Evolutionary conservation across 2,888 invertebrate species (phyloP), one percentile per base, ranked within the genome.

Genomic region (Cataglyphis cursor): DNA sequence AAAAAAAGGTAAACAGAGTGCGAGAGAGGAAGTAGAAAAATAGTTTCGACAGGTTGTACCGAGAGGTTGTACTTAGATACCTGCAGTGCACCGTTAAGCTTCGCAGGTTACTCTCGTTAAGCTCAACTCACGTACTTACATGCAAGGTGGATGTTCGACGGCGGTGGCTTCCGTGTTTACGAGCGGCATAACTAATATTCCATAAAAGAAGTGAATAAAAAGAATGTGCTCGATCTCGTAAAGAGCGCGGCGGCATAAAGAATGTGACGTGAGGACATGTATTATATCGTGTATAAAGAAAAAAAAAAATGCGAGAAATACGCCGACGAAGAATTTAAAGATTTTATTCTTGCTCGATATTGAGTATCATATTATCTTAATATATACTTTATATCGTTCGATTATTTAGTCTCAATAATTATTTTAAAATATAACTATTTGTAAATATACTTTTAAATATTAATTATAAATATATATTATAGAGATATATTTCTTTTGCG

Each of bases 71-170:
- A 84, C 82, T 87, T 88, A 81, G 80, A 81, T 88, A 88, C 85
- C 80, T 81, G 84, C 81, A 82, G 88, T 73, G 88, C 85, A 74
- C 61, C 74, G 88, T 85, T 80, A 80, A 80, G 73, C 31, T 48
- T 72, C 73, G 59, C 78, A 28, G 31, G 8, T n/a, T 59, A 24
- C 59, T 70, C 41, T 21, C 72, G 78, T 78, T 78, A 78, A 78
- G 73, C 41, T 72, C 31, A 28, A 59, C 18, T 44, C 44, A 72
- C 31, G 59, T 57, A 24, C 70, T 70, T 80, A 38, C 44, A 59
- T 21, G 24, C 8, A 59, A 44, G 15, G n/a, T 41, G 38, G 28
- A 24, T 57, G 35, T 73, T 70, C 44, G n/a, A 8, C 41, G 44
- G 59, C 41, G 59, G 15, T 21, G 21, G 74, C 35, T 54, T 38